Base-by-base conservation (phyloP, 2,113 vertebrate species). In the Silurus asotus region DNA sequence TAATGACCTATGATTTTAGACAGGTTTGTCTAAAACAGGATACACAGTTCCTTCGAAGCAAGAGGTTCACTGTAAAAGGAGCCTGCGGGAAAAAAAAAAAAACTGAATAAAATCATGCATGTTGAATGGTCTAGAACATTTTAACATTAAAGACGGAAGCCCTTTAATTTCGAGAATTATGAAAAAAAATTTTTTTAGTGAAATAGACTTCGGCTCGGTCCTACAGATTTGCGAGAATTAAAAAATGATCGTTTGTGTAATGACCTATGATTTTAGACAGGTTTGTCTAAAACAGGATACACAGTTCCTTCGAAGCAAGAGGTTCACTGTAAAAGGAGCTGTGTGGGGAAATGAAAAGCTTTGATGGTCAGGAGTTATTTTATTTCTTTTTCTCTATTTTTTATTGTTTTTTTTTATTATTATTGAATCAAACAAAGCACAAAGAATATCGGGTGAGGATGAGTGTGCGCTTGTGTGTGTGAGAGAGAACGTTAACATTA, bases 401-500 rank as follows among this genome's bases (percentile, higher is more conserved):
- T 78, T 45, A 83, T 84, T 51, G 17, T 10, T 19, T 8, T 28
- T 37, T 37, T 70, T 45, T 8, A 14, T 69, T 56, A 37, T 56
- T 83, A 45, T 37, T 37, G 14, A 70, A 69, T 83, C 25, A 58
- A 69, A 45, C 25, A 28, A 17, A 4, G n/a, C 53, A 28, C 23
- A 78, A 17, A 28, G 15, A 79, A 59, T 59, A 15, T 17, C 58
- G 53, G 53, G 13, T 55, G n/a, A 55, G 45, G 9, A 45, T 25
- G 37, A 28, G 76, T 79, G 76, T 45, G 55, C 37, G 69, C 85
- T 81, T 81, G 67, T 81, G 84, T 76, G 87, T 82, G 53, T 77
- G 81, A 87, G 58, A 85, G 84, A 20, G 69, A 79, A 81, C 53
- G 81, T 84, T 88, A 87, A 58, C 88, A 88, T 88, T 90, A 91